These are phyloP conservation scores for Oncopeltus fasciatus DNA, from an alignment of 1,140 invertebrate genomes.

Conservation along the genomic window DNA sequence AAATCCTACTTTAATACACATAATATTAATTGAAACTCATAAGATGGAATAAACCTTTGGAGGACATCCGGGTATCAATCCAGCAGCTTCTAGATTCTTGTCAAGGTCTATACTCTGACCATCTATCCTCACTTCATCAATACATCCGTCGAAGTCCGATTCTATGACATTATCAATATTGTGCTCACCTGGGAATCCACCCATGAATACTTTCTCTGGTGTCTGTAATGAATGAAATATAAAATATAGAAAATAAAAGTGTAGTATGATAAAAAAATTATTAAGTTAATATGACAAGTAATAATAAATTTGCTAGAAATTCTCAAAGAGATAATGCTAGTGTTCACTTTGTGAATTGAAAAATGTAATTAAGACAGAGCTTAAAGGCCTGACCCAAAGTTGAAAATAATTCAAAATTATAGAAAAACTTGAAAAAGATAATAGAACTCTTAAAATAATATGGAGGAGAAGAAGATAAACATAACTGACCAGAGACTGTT, in stretches of 20 bases:
- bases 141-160: slow-evolving; percentile 83
- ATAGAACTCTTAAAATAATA: too few species aligned
- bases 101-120: slow-evolving; percentile 61
- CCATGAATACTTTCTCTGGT: slow-evolving; percentile 67
- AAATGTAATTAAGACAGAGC: too few species aligned
- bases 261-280: slow-evolving; percentile 8
- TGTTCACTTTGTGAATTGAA: too few species aligned
- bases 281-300: not conserved
- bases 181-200: slow-evolving; percentile 64
- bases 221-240: slow-evolving; percentile 24
- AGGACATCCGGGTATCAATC: slow-evolving; percentile 73
- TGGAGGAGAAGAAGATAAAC: too few species aligned
- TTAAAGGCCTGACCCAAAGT: too few species aligned
- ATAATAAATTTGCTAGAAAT: too few species aligned
- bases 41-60: slow-evolving; percentile 40
- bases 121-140: slow-evolving; percentile 65
- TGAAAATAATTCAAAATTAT: too few species aligned
- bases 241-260: not conserved
- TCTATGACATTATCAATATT: slow-evolving; percentile 46
- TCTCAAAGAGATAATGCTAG: too few species aligned
- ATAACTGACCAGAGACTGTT: too few species aligned
- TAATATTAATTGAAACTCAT: too few species aligned
- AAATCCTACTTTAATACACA: too few species aligned
- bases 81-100: slow-evolving; percentile 54
- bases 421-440: too few species aligned